Evolutionary conservation across 2,888 invertebrate genomes (phyloP), one percentile per base, ranked within the genome.

Genomic region (Folsomia candida): DNA sequence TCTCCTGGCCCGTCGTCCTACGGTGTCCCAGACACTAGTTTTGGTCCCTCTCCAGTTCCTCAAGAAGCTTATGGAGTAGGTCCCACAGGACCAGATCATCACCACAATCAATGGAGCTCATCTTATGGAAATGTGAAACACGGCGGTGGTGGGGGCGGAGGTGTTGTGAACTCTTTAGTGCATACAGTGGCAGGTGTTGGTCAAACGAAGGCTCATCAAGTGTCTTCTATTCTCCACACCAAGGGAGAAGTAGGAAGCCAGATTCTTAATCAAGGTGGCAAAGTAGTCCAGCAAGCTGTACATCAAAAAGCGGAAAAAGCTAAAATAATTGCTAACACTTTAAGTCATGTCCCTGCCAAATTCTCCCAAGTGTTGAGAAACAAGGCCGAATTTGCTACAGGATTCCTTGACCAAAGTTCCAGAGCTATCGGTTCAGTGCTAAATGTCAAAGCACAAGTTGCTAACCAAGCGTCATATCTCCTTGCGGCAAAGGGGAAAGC

Each of bases 381-480:
- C 20, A 64, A 64, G 37, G 63, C 63, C 9, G 2, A n/a, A n/a
- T 22, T 64, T 14, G 63, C 63, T 25, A 29, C 51, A 2, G 63
- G 29, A n/a, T 28, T 37, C 22, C 51, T 64, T 37, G 63, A 28
- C 51, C 51, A 37, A 6, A 24, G 51, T 6, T 28, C 29, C 18
- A 37, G 37, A 25, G 37, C 28, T n/a, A 2, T 64, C 2, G 51
- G 9, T 2, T 29, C 63, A 22, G 37, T 47, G 9, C 20, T 64
- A 4, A 22, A n/a, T 22, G 37, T 64, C 24, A 64, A 64, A 25
- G 37, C 63, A 2, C 9, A n/a, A 2, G 25, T 47, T 24, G 63
- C 51, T 1, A 64, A 64, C 24, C 63, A 64, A 64, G 63, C 63
- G 6, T 64, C 63, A 3, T 18, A 25, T n/a, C 22, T 64, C n/a